Evolutionary conservation across 2,797 vertebrate genomes (phyloP).

Genomic region (Gallinago stenura): DNA sequence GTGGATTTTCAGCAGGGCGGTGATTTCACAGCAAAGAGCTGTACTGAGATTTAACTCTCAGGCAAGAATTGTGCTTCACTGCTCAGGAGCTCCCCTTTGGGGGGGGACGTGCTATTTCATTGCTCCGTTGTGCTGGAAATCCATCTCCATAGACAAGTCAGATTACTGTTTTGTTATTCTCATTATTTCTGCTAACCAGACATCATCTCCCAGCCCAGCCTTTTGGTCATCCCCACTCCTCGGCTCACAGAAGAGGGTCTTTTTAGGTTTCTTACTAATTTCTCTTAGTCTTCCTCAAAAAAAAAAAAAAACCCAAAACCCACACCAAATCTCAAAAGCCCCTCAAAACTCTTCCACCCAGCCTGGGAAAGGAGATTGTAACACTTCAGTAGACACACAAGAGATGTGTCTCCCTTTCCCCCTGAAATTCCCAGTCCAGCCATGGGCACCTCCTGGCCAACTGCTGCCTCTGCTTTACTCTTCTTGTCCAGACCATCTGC

Average conservation of each 20-base stretch:
- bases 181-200: constrained; percentile 1
- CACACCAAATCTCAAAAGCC: background rate
- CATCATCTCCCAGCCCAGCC: background rate
- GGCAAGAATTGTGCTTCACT: background rate
- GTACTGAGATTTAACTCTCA: background rate
- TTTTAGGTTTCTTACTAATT: background rate
- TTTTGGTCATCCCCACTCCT: background rate
- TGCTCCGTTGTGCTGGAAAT: background rate
- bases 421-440: background rate
- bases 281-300: background rate
- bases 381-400: background rate
- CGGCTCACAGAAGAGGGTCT: background rate
- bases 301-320: rapidly evolving
- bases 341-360: background rate
- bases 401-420: background rate
- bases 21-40: background rate
- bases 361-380: background rate
- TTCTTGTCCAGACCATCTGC: background rate
- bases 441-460: background rate
- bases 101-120: background rate
- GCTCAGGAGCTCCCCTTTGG: background rate
- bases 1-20: background rate
- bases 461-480: background rate
- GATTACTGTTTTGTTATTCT: background rate
- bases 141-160: background rate